A percentile compares a stretch with the other conserved stretches of the same genome.
Evolutionary conservation across 2,797 vertebrate species (phyloP).

Genomic region (Scolopax rusticola): DNA sequence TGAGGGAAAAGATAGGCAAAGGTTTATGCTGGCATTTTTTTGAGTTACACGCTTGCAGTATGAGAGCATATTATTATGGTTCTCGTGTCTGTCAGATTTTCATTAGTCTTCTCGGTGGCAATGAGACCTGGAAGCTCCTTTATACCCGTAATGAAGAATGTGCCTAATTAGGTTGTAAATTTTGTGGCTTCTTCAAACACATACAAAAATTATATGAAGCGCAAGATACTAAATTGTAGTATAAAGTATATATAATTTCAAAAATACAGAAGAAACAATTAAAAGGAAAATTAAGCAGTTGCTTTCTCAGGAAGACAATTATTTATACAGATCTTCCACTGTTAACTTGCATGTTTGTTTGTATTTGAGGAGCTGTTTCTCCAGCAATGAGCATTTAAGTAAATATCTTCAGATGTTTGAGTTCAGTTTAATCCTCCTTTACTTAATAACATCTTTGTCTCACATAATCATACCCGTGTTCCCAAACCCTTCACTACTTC

Average conservation of each 20-base stretch:
- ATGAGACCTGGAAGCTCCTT: not conserved
- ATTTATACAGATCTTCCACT: not conserved
- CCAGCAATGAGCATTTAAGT: not conserved
- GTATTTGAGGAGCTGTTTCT: not conserved
- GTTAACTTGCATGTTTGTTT: not conserved
- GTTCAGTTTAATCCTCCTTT: not conserved
- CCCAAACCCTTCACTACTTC: not conserved
- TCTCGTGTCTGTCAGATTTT: not conserved
- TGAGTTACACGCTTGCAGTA: not conserved
- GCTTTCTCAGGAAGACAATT: not conserved
- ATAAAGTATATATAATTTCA: not conserved
- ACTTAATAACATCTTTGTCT: not conserved
- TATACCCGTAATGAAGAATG: not conserved
- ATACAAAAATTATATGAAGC: not conserved
- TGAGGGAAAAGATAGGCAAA: not conserved
- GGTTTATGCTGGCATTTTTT: not conserved
- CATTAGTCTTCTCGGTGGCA: not conserved
- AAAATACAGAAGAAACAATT: not conserved
- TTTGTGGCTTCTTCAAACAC: not conserved
- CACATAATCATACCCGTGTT: not conserved
- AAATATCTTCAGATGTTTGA: constrained; percentile 3
- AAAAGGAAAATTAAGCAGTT: not conserved
- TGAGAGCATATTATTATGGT: not conserved
- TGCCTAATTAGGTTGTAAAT: not conserved
- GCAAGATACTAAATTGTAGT: not conserved